phyloP scores from a whole-genome alignment of 2,888 invertebrate genomes.

The Dyspetes luteomarginatus region DNA sequence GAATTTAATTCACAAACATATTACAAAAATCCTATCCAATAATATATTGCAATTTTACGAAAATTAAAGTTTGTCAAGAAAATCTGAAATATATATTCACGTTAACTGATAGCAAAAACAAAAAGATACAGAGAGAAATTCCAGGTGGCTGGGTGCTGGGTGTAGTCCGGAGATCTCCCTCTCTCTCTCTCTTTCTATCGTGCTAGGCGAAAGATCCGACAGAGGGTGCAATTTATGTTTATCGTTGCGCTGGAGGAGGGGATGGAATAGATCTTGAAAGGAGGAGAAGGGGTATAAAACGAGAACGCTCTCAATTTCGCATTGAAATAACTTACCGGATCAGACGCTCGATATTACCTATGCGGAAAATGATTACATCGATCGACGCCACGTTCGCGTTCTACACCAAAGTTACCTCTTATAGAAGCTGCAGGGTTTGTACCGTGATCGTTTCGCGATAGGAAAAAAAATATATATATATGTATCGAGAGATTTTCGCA shows the following conservation, averaged over 20 bases:
- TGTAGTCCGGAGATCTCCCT: neutral
- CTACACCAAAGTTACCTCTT: conserved; percentile 19
- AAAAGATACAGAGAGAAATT: too few relatives aligned
- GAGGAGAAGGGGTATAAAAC: conserved; percentile 13
- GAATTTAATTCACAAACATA: too few relatives aligned
- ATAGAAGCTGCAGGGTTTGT: conserved; percentile 27
- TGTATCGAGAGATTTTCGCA: conserved; percentile 32
- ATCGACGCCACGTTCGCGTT: conserved; percentile 51
- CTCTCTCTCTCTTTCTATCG: conserved; percentile 1
- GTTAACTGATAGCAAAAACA: too few relatives aligned
- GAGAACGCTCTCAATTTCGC: conserved; percentile 66
- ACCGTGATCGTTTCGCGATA: conserved; percentile 26
- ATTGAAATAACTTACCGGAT: conserved; percentile 72
- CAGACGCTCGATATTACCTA: conserved; percentile 70
- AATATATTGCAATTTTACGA: too few relatives aligned
- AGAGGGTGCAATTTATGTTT: conserved; percentile 70
- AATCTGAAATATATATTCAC: too few relatives aligned
- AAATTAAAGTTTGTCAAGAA: too few relatives aligned
- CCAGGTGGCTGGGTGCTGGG: too few relatives aligned
- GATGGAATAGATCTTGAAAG: neutral
- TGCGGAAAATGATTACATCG: conserved; percentile 70
- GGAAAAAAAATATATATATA: conserved; percentile 6
- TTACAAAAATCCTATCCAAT: too few relatives aligned
- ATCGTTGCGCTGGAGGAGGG: conserved; percentile 49
- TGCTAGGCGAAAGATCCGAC: conserved; percentile 57